Evolutionary conservation across 1,140 invertebrate genomes (phyloP), one percentile per base, ranked within the genome.

Genomic region (Zaprionus gabonicus): DNA sequence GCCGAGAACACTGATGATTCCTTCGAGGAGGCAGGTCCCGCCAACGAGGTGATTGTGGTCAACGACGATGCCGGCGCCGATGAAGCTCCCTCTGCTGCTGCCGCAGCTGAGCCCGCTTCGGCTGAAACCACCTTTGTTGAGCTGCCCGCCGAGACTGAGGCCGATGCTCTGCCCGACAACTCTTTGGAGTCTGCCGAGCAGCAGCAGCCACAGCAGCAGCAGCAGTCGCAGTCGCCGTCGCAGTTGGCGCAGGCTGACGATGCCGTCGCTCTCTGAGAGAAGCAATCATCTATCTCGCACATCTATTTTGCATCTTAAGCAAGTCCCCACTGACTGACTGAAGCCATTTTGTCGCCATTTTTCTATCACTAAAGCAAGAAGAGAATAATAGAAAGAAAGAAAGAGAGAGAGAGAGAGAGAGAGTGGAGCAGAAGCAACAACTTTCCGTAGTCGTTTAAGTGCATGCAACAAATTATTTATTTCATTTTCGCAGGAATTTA

Each of bases 401-500:
- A 34, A 41, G 34, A 46, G 31, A 20, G 49, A 20, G 9, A 53
- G 44, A 59, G 15, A 51, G 44, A 66, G 44, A 63, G 67, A 63
- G 15, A 62, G 70, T 31, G 31, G 31, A 34, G 31, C 31, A 34
- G 31, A 34, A 68, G 80, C 75, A 64, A 58, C 58, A 64, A 58
- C 65, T 68, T 73, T 88, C 68, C 71, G 55, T 90, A 87, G 81
- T 78, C 75, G 53, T 84, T 66, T 88, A 88, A 88, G 84, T 90
- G 85, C 84, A 88, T 90, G 81, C 81, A 64, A 72, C 77, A 84
- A 90, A 90, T 81, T 90, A 90, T 90, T 90, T 90, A 90, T 90
- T 90, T 90, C 85, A 90, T 90, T 83, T 88, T 78, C 86, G 79
- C 85, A 81, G 79, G 79, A 85, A 90, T 78, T 88, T 88, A 75